A percentile compares a stretch with the other conserved stretches of the same genome.
phyloP scores from a whole-genome alignment of 2,113 vertebrate genomes.

The Gopherus evgoodei region DNA sequence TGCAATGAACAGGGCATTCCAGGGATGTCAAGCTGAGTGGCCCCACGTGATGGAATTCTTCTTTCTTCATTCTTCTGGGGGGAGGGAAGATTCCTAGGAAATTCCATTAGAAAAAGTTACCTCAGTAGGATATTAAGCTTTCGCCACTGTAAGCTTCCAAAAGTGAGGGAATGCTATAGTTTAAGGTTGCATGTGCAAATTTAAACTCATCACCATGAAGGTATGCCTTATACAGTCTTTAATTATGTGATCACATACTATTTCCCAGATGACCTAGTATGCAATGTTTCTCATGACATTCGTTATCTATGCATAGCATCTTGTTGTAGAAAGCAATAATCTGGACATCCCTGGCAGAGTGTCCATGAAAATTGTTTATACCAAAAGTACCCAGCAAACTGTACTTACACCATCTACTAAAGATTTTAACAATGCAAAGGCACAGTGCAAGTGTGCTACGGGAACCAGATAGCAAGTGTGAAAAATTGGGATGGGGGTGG shows the following conservation, averaged over 20 bases:
- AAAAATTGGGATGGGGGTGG: no score
- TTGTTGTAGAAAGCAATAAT: rapidly evolving
- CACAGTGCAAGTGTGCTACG: neutral
- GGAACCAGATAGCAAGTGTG: no score
- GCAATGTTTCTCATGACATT: neutral
- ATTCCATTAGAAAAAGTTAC: neutral
- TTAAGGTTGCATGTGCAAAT: neutral
- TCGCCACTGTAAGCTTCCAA: neutral
- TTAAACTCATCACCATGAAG: neutral
- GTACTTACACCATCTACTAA: rapidly evolving
- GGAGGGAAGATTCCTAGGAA: rapidly evolving
- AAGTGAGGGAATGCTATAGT: neutral
- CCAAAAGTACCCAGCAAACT: neutral
- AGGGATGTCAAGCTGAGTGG: neutral
- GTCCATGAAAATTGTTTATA: neutral
- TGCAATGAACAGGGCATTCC: neutral
- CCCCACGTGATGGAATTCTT: rapidly evolving
- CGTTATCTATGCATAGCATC: rapidly evolving
- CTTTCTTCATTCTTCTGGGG: neutral
- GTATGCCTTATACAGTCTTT: neutral
- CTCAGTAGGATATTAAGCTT: neutral
- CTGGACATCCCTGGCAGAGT: rapidly evolving
- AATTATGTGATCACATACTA: neutral
- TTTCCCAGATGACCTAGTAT: rapidly evolving
- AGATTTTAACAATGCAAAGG: neutral